These are phyloP conservation scores for Autographa gamma DNA, from an alignment of 2,888 invertebrate species.

Conservation along the genomic window DNA sequence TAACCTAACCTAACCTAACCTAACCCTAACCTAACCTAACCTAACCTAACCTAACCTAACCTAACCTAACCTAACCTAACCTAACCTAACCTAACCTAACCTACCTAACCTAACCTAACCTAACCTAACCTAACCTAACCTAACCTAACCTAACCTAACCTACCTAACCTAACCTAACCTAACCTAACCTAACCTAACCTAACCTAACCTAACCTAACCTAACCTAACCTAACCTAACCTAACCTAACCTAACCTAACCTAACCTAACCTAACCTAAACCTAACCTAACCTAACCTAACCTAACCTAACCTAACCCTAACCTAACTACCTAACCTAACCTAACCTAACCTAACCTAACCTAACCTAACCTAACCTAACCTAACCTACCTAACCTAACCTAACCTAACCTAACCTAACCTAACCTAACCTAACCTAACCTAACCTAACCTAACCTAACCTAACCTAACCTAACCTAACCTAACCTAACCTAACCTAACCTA, in stretches of 20 bases:
- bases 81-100: constrained; percentile 49
- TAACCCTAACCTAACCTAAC: constrained; percentile 35
- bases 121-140: constrained; percentile 45
- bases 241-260: constrained; percentile 26
- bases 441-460: constrained; percentile 53
- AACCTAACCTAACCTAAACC: constrained; percentile 25
- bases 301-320: constrained; percentile 25
- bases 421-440: constrained; percentile 48
- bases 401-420: constrained; percentile 46
- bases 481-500: constrained; percentile 48
- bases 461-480: constrained; percentile 42
- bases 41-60: constrained; percentile 43
- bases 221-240: constrained; percentile 16
- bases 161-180: constrained; percentile 24
- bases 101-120: constrained; percentile 48
- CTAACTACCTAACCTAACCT: constrained; percentile 23
- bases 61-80: constrained; percentile 41
- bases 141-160: constrained; percentile 30
- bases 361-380: constrained; percentile 20
- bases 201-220: constrained; percentile 24
- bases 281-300: constrained; percentile 25
- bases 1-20: constrained; percentile 33
- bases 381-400: too few relatives aligned
- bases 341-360: constrained; percentile 41
- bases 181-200: constrained; percentile 25